phyloP scores from a whole-genome alignment of 2,888 invertebrate genomes.

The Xylophagus ater region DNA sequence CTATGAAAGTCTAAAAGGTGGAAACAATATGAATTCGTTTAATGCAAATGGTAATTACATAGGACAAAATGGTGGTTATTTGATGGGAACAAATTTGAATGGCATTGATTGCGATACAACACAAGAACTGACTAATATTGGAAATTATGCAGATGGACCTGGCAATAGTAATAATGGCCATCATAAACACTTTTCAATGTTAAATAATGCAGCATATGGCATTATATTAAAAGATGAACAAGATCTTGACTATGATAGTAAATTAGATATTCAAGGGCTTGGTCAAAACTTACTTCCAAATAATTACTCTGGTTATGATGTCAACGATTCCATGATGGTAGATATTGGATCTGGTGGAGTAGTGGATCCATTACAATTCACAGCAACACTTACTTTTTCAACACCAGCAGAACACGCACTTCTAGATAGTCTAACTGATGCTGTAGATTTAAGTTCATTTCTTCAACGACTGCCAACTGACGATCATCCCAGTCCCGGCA shows the following conservation, averaged over 20 bases:
- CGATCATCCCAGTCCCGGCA: constrained; percentile 46
- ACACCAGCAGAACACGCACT: constrained; percentile 65
- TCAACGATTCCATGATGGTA: constrained; percentile 67
- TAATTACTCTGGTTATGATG: constrained; percentile 53
- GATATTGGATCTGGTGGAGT: constrained; percentile 53
- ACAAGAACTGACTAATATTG: constrained; percentile 40
- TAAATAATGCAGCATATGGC: constrained; percentile 72
- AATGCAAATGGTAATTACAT: constrained; percentile 51
- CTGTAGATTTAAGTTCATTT: constrained; percentile 65
- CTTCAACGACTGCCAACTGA: constrained; percentile 56
- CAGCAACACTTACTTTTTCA: constrained; percentile 68
- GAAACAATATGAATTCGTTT: constrained; percentile 55
- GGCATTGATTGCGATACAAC: constrained; percentile 47
- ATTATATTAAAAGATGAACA: constrained; percentile 69
- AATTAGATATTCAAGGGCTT: constrained; percentile 48
- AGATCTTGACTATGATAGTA: constrained; percentile 62
- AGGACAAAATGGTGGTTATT: constrained; percentile 51
- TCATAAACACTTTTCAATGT: constrained; percentile 60
- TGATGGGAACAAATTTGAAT: constrained; percentile 48
- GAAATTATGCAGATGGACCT: constrained; percentile 35
- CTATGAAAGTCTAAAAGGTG: constrained; percentile 74
- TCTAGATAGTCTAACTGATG: constrained; percentile 66
- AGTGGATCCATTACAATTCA: constrained; percentile 72
- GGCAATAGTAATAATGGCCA: constrained; percentile 14
- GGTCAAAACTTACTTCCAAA: constrained; percentile 38